These are phyloP conservation scores for Falcaria lacertinaria DNA, from an alignment of 2,888 invertebrate genomes.

Conservation along the genomic window DNA sequence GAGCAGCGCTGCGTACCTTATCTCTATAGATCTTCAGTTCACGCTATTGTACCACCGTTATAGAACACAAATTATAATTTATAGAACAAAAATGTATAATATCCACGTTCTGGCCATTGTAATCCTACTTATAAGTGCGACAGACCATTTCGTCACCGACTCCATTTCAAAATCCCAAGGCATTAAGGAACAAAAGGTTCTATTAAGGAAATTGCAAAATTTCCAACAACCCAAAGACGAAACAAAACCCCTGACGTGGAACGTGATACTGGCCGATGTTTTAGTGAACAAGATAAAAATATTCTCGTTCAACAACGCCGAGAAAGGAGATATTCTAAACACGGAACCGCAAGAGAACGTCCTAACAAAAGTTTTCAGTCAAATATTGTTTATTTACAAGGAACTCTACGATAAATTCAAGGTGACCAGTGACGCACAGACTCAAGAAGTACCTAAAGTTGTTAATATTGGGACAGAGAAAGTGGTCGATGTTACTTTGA, in stretches of 20 bases:
- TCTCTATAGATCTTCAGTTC: conserved; percentile 56
- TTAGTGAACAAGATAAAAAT: conserved; percentile 57
- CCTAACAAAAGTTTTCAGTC: conserved; percentile 40
- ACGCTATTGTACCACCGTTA: conserved; percentile 48
- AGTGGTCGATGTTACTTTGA: conserved; percentile 10
- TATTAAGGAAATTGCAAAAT: conserved; percentile 62
- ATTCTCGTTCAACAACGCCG: conserved; percentile 39
- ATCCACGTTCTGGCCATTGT: conserved; percentile 40
- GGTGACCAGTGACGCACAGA: conserved; percentile 2
- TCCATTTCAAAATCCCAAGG: conserved; percentile 25
- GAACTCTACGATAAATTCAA: conserved; percentile 44
- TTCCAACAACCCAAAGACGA: conserved; percentile 37
- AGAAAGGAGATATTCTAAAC: conserved; percentile 20
- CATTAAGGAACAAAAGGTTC: conserved; percentile 41
- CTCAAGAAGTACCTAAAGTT: conserved; percentile 13
- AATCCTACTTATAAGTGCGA: conserved; percentile 43
- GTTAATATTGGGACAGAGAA: conserved; percentile 8
- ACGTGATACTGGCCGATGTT: conserved; percentile 59
- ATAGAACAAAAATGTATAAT: conserved; percentile 57
- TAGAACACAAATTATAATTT: conserved; percentile 30
- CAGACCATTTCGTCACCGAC: conserved; percentile 35
- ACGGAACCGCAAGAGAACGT: conserved; percentile 18
- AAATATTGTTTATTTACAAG: conserved; percentile 48
- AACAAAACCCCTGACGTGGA: conserved; percentile 51
- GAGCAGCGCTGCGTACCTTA: conserved; percentile 44